A percentile compares a stretch with the other conserved stretches of the same genome.
phyloP scores from a whole-genome alignment of 2,888 invertebrate genomes.

The Dasypolia templi region DNA sequence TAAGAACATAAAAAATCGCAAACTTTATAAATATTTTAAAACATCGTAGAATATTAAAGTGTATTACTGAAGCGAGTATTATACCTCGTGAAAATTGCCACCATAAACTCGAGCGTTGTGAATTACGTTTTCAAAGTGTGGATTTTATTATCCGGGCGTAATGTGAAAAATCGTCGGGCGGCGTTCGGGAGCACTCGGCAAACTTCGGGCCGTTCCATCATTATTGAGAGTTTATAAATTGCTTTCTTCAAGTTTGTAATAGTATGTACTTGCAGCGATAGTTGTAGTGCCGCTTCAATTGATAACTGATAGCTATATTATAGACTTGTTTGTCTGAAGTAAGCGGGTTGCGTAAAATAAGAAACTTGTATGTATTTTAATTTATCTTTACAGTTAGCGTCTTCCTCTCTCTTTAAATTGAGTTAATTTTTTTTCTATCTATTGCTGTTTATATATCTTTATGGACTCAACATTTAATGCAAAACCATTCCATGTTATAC shows the following conservation, averaged over 20 bases:
- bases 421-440: not conserved
- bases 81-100: constrained; percentile 85
- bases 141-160: constrained; percentile 85
- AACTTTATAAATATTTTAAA: constrained; percentile 88
- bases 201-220: constrained; percentile 82
- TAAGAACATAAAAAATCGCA: constrained; percentile 75
- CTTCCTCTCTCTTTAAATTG: not conserved
- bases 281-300: constrained; percentile 64
- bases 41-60: constrained; percentile 87
- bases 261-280: constrained; percentile 65
- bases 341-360: constrained; percentile 26
- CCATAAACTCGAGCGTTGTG: constrained; percentile 85
- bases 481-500: not conserved
- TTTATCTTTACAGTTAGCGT: not conserved
- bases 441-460: not conserved
- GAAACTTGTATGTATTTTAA: constrained; percentile 22
- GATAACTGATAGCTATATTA: constrained; percentile 59
- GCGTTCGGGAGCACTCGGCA: constrained; percentile 70
- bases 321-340: constrained; percentile 39
- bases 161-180: constrained; percentile 79
- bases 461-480: not conserved
- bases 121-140: constrained; percentile 86
- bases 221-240: constrained; percentile 89
- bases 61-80: constrained; percentile 83
- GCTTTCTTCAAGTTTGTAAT: constrained; percentile 82